Evolutionary conservation across 37 sponge, comb jelly and placozoan species (phyloP), one percentile per base, ranked within the genome.

Genomic region (Theonella swinhoei): DNA sequence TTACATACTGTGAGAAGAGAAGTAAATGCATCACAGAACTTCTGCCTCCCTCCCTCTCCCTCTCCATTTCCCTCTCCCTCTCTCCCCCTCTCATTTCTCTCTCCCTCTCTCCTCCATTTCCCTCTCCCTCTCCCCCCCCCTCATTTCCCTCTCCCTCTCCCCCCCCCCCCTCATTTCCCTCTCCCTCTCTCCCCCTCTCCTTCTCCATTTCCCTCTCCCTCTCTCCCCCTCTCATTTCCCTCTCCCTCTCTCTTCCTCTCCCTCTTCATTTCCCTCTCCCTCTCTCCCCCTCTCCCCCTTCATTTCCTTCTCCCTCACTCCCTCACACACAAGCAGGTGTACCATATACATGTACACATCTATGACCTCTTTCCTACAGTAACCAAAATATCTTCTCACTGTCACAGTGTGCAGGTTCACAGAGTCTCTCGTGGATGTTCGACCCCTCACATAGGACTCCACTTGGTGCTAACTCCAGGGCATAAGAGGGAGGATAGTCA

Each of bases 371-470:
- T 33, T 38, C 75, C 74, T 68, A 14, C 41, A 32, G 2, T 0
- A 40, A 25, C 54, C 11, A 29, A 39, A 9, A 61, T 33, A 78
- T 14, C 36, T 33, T 4, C 87, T 80, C 29, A 87, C 89, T 34
- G 26, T 63, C 26, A 43, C 89, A 89, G n/a, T 24, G 17, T 2
- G 19, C 38, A 63, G 79, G 84, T 32, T 62, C 35, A 29, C 89
- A 89, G 0, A n/a, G 33, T 62, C 3, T 8, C 14, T 4, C 38
- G 40, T 83, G 66, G 32, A 23, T 4, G 26, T 35, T 26, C 54
- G 17, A 58, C 39, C 89, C 89, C 0, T 4, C 28, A 39, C 89
- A 89, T 31, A 39, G 26, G 54, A 47, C 54, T 14, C 11, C 54
- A 47, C 54, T 47, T 7, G 54, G 11, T 14, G 7, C 54, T 7